phyloP scores from a whole-genome alignment of 2,113 vertebrate genomes.

The Taxidea taxus region DNA sequence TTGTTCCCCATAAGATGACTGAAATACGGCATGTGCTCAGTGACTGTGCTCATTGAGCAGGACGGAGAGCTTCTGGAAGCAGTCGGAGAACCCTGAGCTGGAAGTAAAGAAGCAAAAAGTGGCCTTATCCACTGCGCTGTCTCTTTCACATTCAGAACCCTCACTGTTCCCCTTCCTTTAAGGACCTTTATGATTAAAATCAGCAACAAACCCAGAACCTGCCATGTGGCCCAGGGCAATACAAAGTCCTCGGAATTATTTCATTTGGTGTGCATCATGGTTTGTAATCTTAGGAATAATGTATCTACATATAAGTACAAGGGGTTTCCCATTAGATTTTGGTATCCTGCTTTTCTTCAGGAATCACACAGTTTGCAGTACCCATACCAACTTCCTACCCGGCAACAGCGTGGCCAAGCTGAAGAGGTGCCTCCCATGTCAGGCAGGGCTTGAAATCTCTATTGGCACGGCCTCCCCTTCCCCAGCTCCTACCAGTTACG shows the following conservation, averaged over 20 bases:
- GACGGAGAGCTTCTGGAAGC: not conserved
- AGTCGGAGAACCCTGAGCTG: not conserved
- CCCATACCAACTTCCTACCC: not conserved
- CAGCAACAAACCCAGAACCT: not conserved
- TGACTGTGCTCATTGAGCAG: not conserved
- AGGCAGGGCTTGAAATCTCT: not conserved
- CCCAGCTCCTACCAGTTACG: not conserved
- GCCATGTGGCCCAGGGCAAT: not conserved
- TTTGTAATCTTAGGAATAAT: not conserved
- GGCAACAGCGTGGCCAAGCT: fast-evolving
- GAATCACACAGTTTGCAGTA: not conserved
- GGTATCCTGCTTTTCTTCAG: not conserved
- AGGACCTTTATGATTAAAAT: not conserved
- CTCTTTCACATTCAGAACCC: not conserved
- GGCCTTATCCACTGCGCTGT: not conserved
- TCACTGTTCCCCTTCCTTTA: not conserved
- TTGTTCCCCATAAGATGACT: not conserved
- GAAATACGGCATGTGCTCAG: not conserved
- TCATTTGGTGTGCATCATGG: not conserved
- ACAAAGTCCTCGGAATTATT: not conserved
- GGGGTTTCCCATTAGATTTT: not conserved
- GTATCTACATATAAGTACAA: not conserved
- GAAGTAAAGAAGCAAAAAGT: not conserved
- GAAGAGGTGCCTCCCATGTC: not conserved
- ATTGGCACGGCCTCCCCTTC: not conserved